Percentiles rank a stretch among this genome's conserved stretches.
These are phyloP conservation scores for Tragulus kanchil DNA, from an alignment of 2,113 vertebrate genomes.

Conservation along the genomic window DNA sequence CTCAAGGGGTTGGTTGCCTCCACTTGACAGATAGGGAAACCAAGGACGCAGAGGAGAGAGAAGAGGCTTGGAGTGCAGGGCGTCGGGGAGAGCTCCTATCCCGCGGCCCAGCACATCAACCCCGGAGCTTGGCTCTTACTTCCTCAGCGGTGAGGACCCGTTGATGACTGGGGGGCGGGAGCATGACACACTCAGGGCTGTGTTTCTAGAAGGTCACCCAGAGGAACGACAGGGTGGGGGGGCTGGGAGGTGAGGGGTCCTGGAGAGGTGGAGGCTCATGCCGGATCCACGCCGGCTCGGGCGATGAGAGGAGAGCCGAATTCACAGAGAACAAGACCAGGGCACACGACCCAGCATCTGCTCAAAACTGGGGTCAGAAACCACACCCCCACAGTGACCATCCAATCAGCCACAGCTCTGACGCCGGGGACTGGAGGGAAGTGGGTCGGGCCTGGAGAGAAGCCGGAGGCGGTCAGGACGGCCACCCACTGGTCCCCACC, in stretches of 20 bases:
- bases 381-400: accelerated
- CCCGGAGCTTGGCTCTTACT: neutral
- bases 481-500: neutral
- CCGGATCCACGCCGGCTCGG: neutral
- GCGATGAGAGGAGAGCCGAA: accelerated
- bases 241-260: neutral
- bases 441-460: neutral
- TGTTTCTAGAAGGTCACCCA: neutral
- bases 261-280: neutral
- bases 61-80: no score
- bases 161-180: accelerated
- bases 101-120: neutral
- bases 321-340: neutral
- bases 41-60: neutral
- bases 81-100: neutral
- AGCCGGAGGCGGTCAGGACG: neutral
- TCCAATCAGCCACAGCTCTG: neutral
- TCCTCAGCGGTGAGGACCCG: neutral
- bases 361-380: neutral
- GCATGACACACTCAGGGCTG: accelerated
- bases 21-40: neutral
- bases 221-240: neutral
- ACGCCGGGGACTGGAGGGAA: neutral
- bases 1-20: neutral
- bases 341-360: accelerated